Conservation (phyloP, 1,140 invertebrate genomes). For the Dreissena rostriformis region DNA sequence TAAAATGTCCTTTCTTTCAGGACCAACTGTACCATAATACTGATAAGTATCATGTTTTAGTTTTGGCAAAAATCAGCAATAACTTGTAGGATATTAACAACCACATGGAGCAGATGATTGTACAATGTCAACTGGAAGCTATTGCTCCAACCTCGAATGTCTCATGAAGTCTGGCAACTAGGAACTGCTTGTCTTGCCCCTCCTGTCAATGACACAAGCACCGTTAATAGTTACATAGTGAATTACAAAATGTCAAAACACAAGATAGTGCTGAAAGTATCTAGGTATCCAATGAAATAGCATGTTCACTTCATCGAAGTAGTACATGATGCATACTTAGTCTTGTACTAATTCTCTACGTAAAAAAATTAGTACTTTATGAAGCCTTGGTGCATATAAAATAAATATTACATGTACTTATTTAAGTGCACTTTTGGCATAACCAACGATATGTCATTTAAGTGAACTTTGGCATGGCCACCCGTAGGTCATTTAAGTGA, state of each 20-base stretch:
- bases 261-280: not conserved
- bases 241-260: not conserved
- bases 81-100: too few species aligned
- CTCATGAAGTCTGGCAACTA: constrained; percentile 87
- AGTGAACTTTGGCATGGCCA: too few species aligned
- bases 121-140: not conserved
- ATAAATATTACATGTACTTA: too few species aligned
- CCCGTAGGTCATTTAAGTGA: too few species aligned
- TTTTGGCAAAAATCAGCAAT: too few species aligned
- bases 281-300: not conserved
- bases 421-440: not conserved
- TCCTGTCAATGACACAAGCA: constrained; percentile 82
- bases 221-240: constrained; percentile 77
- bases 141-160: constrained; percentile 37
- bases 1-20: too few species aligned
- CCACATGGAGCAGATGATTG: not conserved
- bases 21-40: too few species aligned
- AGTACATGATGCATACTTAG: too few species aligned
- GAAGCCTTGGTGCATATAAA: too few species aligned
- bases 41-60: too few species aligned
- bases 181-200: constrained; percentile 94
- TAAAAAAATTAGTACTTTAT: too few species aligned
- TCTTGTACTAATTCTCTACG: too few species aligned
- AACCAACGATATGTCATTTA: not conserved
- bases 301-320: not conserved